Base-by-base conservation (phyloP, 2,113 vertebrate genomes). In the Australoheros scitulus region DNA sequence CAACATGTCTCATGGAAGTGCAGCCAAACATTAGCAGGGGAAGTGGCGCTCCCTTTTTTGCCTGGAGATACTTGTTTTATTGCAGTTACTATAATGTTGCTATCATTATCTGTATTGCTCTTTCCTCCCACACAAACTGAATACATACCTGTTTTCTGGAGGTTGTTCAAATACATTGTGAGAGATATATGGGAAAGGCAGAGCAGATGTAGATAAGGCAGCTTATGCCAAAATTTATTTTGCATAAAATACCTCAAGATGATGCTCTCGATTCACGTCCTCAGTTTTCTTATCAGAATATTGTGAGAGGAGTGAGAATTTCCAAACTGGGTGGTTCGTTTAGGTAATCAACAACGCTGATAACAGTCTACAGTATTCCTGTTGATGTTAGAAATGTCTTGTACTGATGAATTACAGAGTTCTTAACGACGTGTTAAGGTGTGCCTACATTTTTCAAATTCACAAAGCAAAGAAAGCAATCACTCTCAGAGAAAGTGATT, bases 61-160 rank as follows among this genome's bases (percentile, higher is more conserved):
- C 85, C 85, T 61, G 34, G 34, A 82, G 81, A 85, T 70, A 55
- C 61, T 80, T 63, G 14, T 78, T 80, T 77, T 26, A 26, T 57
- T 61, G 75, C 60, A 58, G 63, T 70, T 80, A 65, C 79, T 47
- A 36, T 26, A 29, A 74, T 76, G 82, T 63, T 81, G 43, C 85
- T 77, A 65, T 91, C 61, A 72, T 72, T 55, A 72, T 72, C 47
- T 72, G 47, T 72, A 34, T 72, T 77, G 76, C 63, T 43, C 47
- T 80, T 59, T 63, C 78, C 72, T 82, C 84, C 84, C 84, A 87
- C 86, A 78, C 60, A 26, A 74, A 84, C 64, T 61, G 36, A 80
- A 74, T 92, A 55, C 47, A 22, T 38, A 82, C 70, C 77, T 81
- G 77, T 77, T 85, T 56, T 79, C 81, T 47, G 20, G 55, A 79